phyloP scores from a whole-genome alignment of 2,113 vertebrate genomes.

The Pavo muticus region DNA sequence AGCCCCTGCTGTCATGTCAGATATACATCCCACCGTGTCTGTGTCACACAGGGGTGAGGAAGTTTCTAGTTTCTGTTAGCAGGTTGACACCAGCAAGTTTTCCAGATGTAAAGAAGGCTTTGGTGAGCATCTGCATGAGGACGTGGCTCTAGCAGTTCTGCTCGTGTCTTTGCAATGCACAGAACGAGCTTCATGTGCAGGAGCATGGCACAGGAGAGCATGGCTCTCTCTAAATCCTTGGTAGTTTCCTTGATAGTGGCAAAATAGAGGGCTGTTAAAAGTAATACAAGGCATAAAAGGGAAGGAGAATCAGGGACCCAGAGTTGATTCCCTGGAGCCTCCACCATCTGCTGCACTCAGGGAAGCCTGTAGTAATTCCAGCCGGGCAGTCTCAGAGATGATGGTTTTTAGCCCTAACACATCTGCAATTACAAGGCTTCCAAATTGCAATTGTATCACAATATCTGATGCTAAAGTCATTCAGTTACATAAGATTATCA shows the following conservation, averaged over 20 bases:
- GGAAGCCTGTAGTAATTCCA: slow-evolving; percentile 9
- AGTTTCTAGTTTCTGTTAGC: not conserved
- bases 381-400: not conserved
- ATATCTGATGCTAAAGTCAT: slow-evolving; percentile 6
- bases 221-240: not conserved
- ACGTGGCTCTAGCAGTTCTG: not conserved
- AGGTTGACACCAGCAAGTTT: not conserved
- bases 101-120: not conserved
- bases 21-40: not conserved
- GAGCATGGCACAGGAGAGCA: not conserved
- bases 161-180: accelerated
- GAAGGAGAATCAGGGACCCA: not conserved
- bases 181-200: accelerated
- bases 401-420: not conserved
- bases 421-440: slow-evolving; percentile 6
- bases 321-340: not conserved
- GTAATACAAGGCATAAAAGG: not conserved
- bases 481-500: slow-evolving; percentile 6
- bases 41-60: not conserved
- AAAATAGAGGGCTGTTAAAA: not conserved
- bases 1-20: not conserved
- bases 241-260: not conserved
- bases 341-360: not conserved
- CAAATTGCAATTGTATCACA: slow-evolving; percentile 21
- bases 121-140: not conserved